A percentile compares a stretch with the other conserved stretches of the same genome.
Conservation (phyloP, 2,888 invertebrate species). For the Zaprionus obscuricornis region DNA sequence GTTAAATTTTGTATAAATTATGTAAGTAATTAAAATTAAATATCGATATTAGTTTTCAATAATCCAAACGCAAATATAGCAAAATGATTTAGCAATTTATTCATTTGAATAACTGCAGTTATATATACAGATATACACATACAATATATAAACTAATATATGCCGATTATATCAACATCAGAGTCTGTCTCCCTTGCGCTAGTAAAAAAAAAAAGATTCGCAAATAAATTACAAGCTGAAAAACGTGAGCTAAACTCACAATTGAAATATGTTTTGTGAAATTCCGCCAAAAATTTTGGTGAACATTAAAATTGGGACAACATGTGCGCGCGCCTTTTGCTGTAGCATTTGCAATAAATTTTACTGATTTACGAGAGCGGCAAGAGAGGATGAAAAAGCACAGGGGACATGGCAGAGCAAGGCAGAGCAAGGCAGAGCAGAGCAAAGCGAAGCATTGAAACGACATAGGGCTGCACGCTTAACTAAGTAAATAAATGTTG, state of each 20-base stretch:
- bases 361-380: conserved; percentile 61
- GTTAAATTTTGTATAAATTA: too few relatives aligned
- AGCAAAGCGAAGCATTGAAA: neutral
- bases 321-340: conserved; percentile 70
- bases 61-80: conserved; percentile 10
- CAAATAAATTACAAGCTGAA: conserved; percentile 55
- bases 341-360: conserved; percentile 68
- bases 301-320: conserved; percentile 67
- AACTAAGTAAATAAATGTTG: conserved; percentile 69
- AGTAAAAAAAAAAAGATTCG: too few relatives aligned
- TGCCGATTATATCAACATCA: conserved; percentile 2
- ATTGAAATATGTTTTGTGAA: conserved; percentile 65
- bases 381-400: conserved; percentile 8
- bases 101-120: conserved; percentile 26
- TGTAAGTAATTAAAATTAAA: too few relatives aligned
- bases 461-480: conserved; percentile 40
- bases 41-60: too few relatives aligned
- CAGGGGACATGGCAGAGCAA: too few relatives aligned
- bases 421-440: conserved; percentile 14
- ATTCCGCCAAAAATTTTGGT: conserved; percentile 58
- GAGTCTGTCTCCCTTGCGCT: too few relatives aligned
- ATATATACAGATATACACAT: conserved; percentile 16
- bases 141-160: neutral
- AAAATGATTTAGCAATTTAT: conserved; percentile 23
- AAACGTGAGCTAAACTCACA: conserved; percentile 60